phyloP scores from a whole-genome alignment of 2,888 invertebrate genomes.

The Heteromurus nitidus region DNA sequence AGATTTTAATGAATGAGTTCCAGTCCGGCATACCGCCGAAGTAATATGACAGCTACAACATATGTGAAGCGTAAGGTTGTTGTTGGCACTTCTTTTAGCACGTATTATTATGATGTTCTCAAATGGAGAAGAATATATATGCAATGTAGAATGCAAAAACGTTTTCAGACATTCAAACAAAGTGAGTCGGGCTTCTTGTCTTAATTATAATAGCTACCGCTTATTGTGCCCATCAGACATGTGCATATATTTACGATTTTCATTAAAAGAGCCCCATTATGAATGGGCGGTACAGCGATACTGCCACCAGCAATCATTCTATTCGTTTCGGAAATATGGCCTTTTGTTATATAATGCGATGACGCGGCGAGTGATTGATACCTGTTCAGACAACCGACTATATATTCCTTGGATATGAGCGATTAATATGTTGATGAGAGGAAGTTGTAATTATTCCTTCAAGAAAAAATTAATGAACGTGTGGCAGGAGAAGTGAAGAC shows the following conservation, averaged over 20 bases:
- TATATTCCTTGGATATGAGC: slow-evolving; percentile 4
- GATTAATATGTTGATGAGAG: slow-evolving; percentile 61
- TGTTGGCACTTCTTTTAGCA: no score
- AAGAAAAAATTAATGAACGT: slow-evolving; percentile 56
- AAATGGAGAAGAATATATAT: no score
- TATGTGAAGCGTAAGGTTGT: no score
- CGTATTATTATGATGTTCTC: no score
- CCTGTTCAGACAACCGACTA: slow-evolving; percentile 33
- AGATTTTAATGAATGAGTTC: no score
- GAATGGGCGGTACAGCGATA: no score
- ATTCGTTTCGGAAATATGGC: neutral
- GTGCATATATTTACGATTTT: neutral
- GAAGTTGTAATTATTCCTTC: slow-evolving; percentile 49
- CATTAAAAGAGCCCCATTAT: no score
- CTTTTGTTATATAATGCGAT: no score
- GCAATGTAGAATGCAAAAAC: no score
- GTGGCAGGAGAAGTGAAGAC: slow-evolving; percentile 27
- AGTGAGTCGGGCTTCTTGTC: slow-evolving; percentile 43
- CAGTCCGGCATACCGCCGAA: no score
- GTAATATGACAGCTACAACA: no score
- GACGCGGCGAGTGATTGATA: slow-evolving; percentile 48
- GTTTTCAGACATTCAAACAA: no score
- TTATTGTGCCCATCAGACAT: neutral
- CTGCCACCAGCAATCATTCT: neutral
- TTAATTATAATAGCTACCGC: slow-evolving; percentile 52